phyloP scores from a whole-genome alignment of 2,888 invertebrate species.

The Notodonta ziczac region DNA sequence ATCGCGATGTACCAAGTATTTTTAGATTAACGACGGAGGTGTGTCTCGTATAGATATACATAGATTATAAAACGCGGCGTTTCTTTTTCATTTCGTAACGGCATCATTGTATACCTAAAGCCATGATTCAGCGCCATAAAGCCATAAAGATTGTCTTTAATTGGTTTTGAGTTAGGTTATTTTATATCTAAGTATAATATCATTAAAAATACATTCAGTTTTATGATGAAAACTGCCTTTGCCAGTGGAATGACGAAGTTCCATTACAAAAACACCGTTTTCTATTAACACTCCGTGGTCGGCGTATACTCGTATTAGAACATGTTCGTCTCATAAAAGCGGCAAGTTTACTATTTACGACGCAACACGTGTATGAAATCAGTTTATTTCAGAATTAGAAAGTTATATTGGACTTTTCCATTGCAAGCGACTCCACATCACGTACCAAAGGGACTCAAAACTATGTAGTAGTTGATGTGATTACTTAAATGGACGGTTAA shows the following conservation, averaged over 20 bases:
- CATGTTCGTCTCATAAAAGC: neutral
- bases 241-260: too few relatives aligned
- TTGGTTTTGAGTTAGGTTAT: too few relatives aligned
- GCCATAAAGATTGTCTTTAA: too few relatives aligned
- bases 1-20: constrained; percentile 19
- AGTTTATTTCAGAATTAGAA: neutral
- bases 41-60: constrained; percentile 25
- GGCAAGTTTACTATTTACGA: neutral
- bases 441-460: too few relatives aligned
- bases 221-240: too few relatives aligned
- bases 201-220: too few relatives aligned
- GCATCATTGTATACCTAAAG: neutral
- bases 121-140: too few relatives aligned
- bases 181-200: too few relatives aligned
- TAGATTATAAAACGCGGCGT: neutral
- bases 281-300: too few relatives aligned
- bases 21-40: constrained; percentile 40
- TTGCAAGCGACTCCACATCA: neutral
- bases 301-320: neutral
- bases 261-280: too few relatives aligned
- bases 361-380: neutral
- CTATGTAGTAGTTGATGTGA: too few relatives aligned
- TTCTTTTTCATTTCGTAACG: neutral
- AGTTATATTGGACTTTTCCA: neutral
- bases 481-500: too few relatives aligned